A percentile compares a stretch with the other conserved stretches of the same genome.
phyloP scores from a whole-genome alignment of 2,797 vertebrate species.

The Lophotriccus pileatus region DNA sequence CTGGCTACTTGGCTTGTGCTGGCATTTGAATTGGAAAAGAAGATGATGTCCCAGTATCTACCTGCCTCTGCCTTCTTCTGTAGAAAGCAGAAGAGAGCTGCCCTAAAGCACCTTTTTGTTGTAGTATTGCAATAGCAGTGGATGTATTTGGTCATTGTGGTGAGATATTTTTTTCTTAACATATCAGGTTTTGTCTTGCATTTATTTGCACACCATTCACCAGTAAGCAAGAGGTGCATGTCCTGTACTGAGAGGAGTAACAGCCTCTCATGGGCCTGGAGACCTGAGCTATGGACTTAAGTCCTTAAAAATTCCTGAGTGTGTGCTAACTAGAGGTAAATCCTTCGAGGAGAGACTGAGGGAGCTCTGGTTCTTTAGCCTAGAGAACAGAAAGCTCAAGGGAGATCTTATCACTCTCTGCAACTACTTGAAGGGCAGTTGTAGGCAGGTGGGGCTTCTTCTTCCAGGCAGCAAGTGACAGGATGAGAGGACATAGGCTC shows the following conservation, averaged over 20 bases:
- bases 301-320: not conserved
- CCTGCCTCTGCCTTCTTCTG: not conserved
- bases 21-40: not conserved
- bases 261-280: accelerated
- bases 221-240: accelerated
- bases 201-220: not conserved
- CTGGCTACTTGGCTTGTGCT: not conserved
- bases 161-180: not conserved
- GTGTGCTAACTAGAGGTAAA: not conserved
- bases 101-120: not conserved
- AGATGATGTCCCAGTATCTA: not conserved
- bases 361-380: not conserved
- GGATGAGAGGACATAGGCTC: not conserved
- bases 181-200: not conserved
- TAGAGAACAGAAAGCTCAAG: not conserved
- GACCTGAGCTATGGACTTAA: not conserved
- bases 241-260: not conserved
- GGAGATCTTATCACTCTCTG: not conserved
- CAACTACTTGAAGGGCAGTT: not conserved
- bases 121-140: not conserved
- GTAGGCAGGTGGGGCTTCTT: not conserved
- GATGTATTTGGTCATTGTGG: not conserved
- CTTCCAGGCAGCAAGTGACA: not conserved
- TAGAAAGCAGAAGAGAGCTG: not conserved
- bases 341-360: not conserved